Percentiles rank a stretch among this genome's conserved stretches.
phyloP scores from a whole-genome alignment of 1,140 invertebrate species.

The Antheraea pernyi region DNA sequence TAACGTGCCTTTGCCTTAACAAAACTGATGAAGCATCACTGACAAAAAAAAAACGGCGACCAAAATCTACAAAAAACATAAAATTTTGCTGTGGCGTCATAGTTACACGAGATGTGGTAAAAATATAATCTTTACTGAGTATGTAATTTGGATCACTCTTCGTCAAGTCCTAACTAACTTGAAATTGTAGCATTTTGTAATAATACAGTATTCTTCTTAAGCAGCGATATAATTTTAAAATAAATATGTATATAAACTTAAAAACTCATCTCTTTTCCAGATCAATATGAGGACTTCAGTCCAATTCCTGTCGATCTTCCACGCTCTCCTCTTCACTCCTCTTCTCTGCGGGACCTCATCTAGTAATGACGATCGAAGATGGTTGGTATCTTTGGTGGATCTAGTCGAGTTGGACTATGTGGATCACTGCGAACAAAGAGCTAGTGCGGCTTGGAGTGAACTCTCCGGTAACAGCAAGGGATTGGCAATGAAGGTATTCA shows the following conservation, averaged over 20 bases:
- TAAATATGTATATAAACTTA: not conserved
- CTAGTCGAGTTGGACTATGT: slow-evolving; percentile 64
- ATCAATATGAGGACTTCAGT: slow-evolving; percentile 44
- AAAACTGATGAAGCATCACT: no score
- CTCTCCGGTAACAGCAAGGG: slow-evolving; percentile 48
- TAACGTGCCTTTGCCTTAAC: no score
- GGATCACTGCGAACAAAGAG: slow-evolving; percentile 57
- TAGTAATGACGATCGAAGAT: slow-evolving; percentile 52
- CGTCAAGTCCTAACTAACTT: no score
- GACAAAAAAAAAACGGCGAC: no score
- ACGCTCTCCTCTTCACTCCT: slow-evolving; percentile 43
- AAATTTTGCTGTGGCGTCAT: no score
- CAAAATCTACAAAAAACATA: no score
- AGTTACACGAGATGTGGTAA: no score
- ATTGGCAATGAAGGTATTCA: slow-evolving; percentile 48
- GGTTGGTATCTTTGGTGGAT: slow-evolving; percentile 53
- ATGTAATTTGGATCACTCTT: no score
- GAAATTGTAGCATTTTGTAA: no score
- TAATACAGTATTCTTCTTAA: no score
- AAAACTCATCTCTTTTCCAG: slow-evolving; percentile 30
- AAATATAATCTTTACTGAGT: no score
- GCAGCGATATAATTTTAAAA: not conserved
- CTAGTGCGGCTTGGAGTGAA: slow-evolving; percentile 57
- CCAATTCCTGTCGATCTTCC: slow-evolving; percentile 39
- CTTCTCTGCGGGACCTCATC: slow-evolving; percentile 46